Conservation (phyloP, 2,797 vertebrate species). For the Acipenser ruthenus region DNA sequence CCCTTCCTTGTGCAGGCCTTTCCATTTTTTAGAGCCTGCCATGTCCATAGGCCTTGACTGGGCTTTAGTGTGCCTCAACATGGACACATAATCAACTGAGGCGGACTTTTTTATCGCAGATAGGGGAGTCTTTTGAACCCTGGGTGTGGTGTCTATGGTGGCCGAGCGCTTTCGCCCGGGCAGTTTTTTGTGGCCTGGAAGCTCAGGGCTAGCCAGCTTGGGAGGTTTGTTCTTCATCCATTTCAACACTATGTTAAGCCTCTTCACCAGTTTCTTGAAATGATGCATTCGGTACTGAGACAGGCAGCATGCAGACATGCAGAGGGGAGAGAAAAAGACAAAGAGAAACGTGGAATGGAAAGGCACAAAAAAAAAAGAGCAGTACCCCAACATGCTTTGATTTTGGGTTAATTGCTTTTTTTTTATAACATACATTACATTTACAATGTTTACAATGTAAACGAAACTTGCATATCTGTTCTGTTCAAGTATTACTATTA, state of each 20-base stretch:
- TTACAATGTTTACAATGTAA: too few species aligned
- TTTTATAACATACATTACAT: too few species aligned
- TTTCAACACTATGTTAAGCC: conserved; percentile 42
- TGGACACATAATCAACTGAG: conserved; percentile 29
- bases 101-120: conserved; percentile 34
- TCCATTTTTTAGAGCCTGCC: conserved; percentile 31
- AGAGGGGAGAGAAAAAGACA: conserved; percentile 30
- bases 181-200: conserved; percentile 31
- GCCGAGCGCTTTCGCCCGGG: conserved; percentile 31
- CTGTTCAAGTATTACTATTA: too few species aligned
- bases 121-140: conserved; percentile 29
- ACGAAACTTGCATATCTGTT: too few species aligned
- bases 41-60: conserved; percentile 28
- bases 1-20: conserved; percentile 32
- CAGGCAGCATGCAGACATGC: conserved; percentile 39
- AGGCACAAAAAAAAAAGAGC: conserved; percentile 33
- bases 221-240: conserved; percentile 41
- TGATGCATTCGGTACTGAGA: conserved; percentile 38
- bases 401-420: too few species aligned
- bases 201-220: conserved; percentile 35
- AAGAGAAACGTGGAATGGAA: conserved; percentile 31
- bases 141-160: conserved; percentile 34
- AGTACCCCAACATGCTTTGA: too few species aligned
- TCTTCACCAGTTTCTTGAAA: conserved; percentile 47
- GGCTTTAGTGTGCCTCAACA: conserved; percentile 32